Base-by-base conservation (phyloP, 2,797 vertebrate genomes). In the Sphaeramia orbicularis region DNA sequence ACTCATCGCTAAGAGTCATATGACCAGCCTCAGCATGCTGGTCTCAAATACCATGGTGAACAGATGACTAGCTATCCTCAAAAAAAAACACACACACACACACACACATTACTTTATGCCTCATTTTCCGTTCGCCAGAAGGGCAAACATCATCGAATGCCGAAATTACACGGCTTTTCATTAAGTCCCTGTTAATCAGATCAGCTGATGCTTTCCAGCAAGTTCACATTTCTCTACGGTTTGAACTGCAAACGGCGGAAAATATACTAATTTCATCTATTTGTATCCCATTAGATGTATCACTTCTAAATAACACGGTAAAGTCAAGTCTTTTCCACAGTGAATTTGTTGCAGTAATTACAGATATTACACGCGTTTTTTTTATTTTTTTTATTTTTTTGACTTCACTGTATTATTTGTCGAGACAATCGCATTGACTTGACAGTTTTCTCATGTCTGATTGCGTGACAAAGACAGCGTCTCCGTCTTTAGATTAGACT, bases 1-100 rank as follows among this genome's bases (percentile, higher is more conserved):
- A 91, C 42, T 88, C 89, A 89, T 67, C 43, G 42, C 69, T 42
- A 32, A 40, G 57, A 86, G 78, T 90, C 80, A 81, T 60, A 60
- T 59, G 83, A 88, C 78, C 70, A 70, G 71, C 72, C 67, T 38
- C 51, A 50, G 63, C 54, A 30, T 9, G 65, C 74, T 24, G 65
- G 45, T 81, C 71, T 74, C 60, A 58, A 65, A 77, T 75, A 76
- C 53, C 70, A 45, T 21, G 16, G 59, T 4, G 19, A 81, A 76
- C 70, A 52, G 75, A 83, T 80, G 84, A 89, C 62, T 65, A 37
- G 21, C 51, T 58, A 59, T 57, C 61, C 60, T 68, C 11, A 66
- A 50, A 15, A 21, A 10, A 18, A 58, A 19, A 43, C 37, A 10
- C 51, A 51, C 45, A 4, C 51, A 58, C 42, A 59, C 55, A 45